These are phyloP conservation scores for Sesamia nonagrioides DNA, from an alignment of 1,140 invertebrate species.

Conservation along the genomic window DNA sequence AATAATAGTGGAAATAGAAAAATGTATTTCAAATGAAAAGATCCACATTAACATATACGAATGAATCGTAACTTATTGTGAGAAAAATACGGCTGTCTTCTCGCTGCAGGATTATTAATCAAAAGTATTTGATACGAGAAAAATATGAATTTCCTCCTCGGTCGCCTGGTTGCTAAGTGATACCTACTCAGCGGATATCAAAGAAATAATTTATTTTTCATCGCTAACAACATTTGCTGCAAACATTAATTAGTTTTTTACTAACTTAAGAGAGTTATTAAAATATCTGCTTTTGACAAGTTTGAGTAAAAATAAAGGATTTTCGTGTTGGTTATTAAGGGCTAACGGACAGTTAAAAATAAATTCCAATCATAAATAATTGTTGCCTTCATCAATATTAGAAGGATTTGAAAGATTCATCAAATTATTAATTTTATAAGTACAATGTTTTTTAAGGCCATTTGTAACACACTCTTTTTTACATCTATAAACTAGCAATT, in stretches of 20 bases:
- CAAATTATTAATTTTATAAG: too few relatives aligned
- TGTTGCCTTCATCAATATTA: too few relatives aligned
- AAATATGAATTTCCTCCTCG: conserved; percentile 73
- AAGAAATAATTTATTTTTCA: conserved; percentile 36
- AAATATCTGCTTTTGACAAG: conserved; percentile 50
- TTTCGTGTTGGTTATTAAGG: conserved; percentile 35
- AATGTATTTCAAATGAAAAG: conserved; percentile 4
- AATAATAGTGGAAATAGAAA: neutral
- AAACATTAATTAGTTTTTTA: conserved; percentile 48
- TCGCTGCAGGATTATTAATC: conserved; percentile 77
- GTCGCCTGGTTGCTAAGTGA: conserved; percentile 64
- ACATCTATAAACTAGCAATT: too few relatives aligned
- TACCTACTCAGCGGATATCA: conserved; percentile 47
- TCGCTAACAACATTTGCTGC: conserved; percentile 1
- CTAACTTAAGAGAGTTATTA: conserved; percentile 46
- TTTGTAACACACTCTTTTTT: too few relatives aligned
- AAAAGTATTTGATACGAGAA: conserved; percentile 75
- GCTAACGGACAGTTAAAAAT: neutral
- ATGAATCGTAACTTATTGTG: conserved; percentile 80
- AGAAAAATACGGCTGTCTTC: conserved; percentile 78
- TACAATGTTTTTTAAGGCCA: too few relatives aligned
- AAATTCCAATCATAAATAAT: conserved; percentile 27
- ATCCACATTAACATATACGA: conserved; percentile 71
- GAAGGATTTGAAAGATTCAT: too few relatives aligned
- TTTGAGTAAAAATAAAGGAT: conserved; percentile 37